Percentiles rank a stretch among this genome's conserved stretches.
phyloP scores from a whole-genome alignment of 2,113 vertebrate genomes.

The Orycteropus afer region DNA sequence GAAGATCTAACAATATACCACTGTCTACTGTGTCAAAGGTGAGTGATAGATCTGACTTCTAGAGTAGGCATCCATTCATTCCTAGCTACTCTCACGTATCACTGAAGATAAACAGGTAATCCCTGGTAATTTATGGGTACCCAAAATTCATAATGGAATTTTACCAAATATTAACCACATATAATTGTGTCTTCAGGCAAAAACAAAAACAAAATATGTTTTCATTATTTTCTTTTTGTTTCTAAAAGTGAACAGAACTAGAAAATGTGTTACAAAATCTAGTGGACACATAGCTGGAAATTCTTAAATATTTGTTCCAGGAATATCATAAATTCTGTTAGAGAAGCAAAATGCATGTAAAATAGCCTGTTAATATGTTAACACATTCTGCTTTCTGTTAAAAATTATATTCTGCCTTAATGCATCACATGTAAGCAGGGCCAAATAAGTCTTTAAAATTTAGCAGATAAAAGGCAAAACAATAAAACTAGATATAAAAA shows the following conservation, averaged over 20 bases:
- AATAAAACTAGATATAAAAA: not conserved
- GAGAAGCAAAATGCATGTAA: not conserved
- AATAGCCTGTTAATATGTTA: not conserved
- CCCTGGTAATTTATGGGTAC: not conserved
- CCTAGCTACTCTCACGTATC: not conserved
- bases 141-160: conserved; percentile 28
- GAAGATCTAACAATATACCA: conserved; percentile 53
- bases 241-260: not conserved
- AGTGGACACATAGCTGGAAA: not conserved
- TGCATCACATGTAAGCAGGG: not conserved
- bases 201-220: conserved; percentile 28
- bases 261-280: conserved; percentile 5
- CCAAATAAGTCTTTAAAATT: conserved; percentile 18
- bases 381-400: not conserved
- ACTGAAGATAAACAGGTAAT: conserved; percentile 13
- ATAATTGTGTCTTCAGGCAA: conserved; percentile 33
- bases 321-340: not conserved
- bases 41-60: conserved; percentile 46
- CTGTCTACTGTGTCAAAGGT: conserved; percentile 59
- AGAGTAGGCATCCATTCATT: conserved; percentile 16
- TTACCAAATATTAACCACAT: conserved; percentile 51
- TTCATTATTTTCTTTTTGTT: not conserved
- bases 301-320: not conserved
- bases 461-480: not conserved
- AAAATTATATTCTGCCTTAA: not conserved